Evolutionary conservation across 2,113 vertebrate species (phyloP).

Genomic region (Shinisaurus crocodilurus): DNA sequence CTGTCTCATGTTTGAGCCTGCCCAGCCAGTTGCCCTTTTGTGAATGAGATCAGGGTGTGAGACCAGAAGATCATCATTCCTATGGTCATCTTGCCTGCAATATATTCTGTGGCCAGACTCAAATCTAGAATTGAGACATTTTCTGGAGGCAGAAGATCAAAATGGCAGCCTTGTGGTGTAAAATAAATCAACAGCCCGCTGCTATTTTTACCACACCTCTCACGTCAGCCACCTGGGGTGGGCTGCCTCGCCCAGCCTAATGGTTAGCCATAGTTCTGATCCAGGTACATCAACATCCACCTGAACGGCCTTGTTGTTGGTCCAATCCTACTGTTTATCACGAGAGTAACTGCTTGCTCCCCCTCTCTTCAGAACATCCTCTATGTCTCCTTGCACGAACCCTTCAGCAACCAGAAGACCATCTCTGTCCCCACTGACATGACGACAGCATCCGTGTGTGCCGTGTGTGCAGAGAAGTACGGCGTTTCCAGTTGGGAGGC

Average conservation of each 20-base stretch:
- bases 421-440: neutral
- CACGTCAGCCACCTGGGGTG: too few species aligned
- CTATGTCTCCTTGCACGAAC: conserved; percentile 29
- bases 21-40: too few species aligned
- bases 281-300: neutral
- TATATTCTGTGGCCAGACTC: too few species aligned
- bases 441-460: neutral
- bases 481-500: neutral
- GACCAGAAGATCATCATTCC: too few species aligned
- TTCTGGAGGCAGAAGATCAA: too few species aligned
- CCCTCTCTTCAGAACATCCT: conserved; percentile 29
- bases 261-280: neutral
- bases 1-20: too few species aligned
- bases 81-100: too few species aligned
- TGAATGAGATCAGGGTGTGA: too few species aligned
- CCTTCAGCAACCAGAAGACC: conserved; percentile 7
- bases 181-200: too few species aligned
- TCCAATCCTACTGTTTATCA: neutral
- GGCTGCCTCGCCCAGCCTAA: neutral
- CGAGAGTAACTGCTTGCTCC: neutral
- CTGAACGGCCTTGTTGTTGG: neutral
- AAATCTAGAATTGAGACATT: too few species aligned
- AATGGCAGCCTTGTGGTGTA: too few species aligned
- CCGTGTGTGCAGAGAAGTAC: conserved; percentile 1
- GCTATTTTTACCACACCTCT: too few species aligned